Evolutionary conservation across 2,888 invertebrate genomes (phyloP), one percentile per base, ranked within the genome.

Genomic region (Graphium colonna): DNA sequence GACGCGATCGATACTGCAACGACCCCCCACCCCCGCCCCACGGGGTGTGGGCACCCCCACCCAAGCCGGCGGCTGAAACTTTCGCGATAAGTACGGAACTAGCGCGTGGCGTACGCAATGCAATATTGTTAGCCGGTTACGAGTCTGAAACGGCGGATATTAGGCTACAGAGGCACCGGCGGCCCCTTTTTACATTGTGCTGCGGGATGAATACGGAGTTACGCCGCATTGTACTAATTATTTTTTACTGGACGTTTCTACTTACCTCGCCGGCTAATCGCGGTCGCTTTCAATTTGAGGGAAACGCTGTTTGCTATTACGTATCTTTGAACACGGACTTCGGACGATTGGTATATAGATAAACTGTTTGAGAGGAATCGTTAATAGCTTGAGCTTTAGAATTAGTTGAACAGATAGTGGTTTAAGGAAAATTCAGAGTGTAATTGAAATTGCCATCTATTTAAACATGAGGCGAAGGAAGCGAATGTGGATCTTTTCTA

Each of bases 101-200:
- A 88, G 82, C 88, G 88, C 86, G 88, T 86, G 79, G 79, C 36
- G 36, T 86, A 89, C 88, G 88, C 88, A 88, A 85, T 79, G 85
- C 88, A 88, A 89, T 88, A 89, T 87, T 87, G 88, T 88, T 87
- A 86, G 84, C 83, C 79, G 79, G 84, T 84, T 86, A 82, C 82
- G 83, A 86, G 85, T 77, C 80, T 85, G 81, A 79, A 86, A 85
- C 85, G 80, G 81, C 86, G 85, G 87, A 86, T 86, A 87, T 87
- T 86, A 88, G 84, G 82, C 84, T 79, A 81, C 79, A 79, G 75
- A 71, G 74, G 79, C 77, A 74, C 69, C 68, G 71, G 67, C 73
- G 75, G 72, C 64, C 78, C 76, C 77, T 85, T 85, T 85, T 83
- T 83, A 82, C 79, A 81, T 77, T 83, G 79, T 77, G 75, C n/a